Percentiles rank a stretch among this genome's conserved stretches.
phyloP scores from a whole-genome alignment of 2,888 invertebrate species.

The Phortica magna region DNA sequence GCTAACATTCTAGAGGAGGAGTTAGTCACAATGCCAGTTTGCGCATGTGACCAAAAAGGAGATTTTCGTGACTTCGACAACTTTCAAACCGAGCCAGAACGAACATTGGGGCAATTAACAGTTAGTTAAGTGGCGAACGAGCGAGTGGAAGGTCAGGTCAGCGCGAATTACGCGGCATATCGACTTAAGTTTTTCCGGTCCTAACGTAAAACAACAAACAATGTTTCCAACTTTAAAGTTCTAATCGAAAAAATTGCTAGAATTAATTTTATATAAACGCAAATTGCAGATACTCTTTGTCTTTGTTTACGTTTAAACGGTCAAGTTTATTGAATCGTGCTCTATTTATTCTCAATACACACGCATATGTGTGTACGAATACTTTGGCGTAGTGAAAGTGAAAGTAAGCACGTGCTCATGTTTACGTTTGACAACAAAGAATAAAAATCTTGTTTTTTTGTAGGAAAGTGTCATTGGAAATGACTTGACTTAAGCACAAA shows the following conservation, averaged over 20 bases:
- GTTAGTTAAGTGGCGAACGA: conserved; percentile 51
- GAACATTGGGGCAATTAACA: conserved; percentile 1
- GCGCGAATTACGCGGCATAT: neutral
- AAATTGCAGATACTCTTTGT: neutral
- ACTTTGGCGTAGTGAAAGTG: conserved; percentile 4
- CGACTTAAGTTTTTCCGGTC: neutral
- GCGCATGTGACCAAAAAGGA: conserved; percentile 27
- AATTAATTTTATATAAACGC: neutral
- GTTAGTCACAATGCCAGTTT: neutral
- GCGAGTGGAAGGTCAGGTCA: conserved; percentile 53
- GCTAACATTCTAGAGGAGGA: neutral
- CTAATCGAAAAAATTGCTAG: neutral
- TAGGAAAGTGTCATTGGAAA: neutral
- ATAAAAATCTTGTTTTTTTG: neutral
- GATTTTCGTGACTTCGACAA: conserved; percentile 27
- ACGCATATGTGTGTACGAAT: neutral
- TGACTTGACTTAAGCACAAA: neutral
- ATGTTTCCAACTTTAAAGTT: neutral
- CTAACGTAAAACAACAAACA: neutral
- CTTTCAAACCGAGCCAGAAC: neutral
- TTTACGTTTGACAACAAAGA: conserved; percentile 10
- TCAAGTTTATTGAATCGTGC: neutral
- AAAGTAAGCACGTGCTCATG: conserved; percentile 23
- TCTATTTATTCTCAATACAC: neutral
- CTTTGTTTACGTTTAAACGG: neutral